Evolutionary conservation across 64 coral and sea anemone genomes (phyloP), one percentile per base, ranked within the genome.

Genomic region (Actinia tenebrosa): DNA sequence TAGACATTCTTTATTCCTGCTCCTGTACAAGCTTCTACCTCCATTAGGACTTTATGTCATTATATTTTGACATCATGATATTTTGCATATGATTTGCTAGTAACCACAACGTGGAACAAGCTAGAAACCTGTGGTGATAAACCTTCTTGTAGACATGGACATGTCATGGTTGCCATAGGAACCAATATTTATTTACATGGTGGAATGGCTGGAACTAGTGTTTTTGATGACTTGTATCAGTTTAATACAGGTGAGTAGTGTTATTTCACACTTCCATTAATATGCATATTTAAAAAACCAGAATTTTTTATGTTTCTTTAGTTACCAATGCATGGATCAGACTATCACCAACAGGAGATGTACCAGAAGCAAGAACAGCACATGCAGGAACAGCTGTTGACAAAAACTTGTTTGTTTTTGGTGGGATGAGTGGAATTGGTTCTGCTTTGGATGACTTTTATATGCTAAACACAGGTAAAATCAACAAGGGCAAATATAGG

Each of bases 161-260:
- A 96, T 86, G 62, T 96, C 56, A 93, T 89, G 75, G 91, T 96
- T 79, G 88, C 94, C 56, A 56, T 96, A 46, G 94, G 88, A 93
- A 96, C 91, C 46, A 80, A 93, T 83, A 93, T 96, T 85, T 96
- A 88, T 68, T 58, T 96, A 68, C 94, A 96, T 86, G 94, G 94
- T 44, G 94, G 94, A 59, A 96, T 96, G 94, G 91, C 91, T 84
- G 94, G 94, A 85, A 96, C 81, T 25, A 87, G 81, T 46, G 89
- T 96, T 62, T 89, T 84, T 84, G 78, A 84, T 93, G 94, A 96
- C 83, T 80, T 96, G 10, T 96, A 92, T 87, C 89, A 90, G 77
- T 93, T 96, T 81, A 30, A 90, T n/a, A 90, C 94, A 85, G 85
- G 94, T 96, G 47, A 50, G 47, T 50, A 83, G 4, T 61, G 16